Conservation (phyloP, 2,113 vertebrate species). For the Trichomycterus rosablanca region DNA sequence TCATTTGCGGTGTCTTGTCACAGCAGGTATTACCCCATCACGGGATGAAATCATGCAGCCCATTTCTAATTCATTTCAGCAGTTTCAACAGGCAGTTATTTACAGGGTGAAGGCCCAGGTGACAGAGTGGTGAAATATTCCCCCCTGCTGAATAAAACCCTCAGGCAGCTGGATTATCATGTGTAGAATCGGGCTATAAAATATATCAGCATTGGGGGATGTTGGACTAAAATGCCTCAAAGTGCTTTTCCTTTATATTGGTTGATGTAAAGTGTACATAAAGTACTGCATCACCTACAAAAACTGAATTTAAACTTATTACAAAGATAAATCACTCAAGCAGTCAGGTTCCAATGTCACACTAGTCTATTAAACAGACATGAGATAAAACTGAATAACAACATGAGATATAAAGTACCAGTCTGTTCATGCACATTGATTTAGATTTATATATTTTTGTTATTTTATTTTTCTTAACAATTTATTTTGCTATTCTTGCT, state of each 20-base stretch:
- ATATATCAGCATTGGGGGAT: conserved; percentile 27
- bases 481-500: too few relatives aligned
- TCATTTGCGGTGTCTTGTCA: conserved; percentile 38
- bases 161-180: conserved; percentile 15
- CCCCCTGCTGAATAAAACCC: conserved; percentile 1
- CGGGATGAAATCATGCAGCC: conserved; percentile 28
- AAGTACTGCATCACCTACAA: neutral
- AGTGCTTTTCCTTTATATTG: too few relatives aligned
- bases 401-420: too few relatives aligned
- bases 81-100: conserved; percentile 23
- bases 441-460: too few relatives aligned
- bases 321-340: too few relatives aligned
- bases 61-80: conserved; percentile 43
- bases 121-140: conserved; percentile 36
- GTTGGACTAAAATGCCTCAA: conserved; percentile 15
- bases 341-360: too few relatives aligned
- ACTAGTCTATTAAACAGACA: too few relatives aligned
- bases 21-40: conserved; percentile 26
- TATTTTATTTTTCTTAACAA: too few relatives aligned
- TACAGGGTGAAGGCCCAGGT: conserved; percentile 21
- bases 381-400: too few relatives aligned
- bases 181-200: conserved; percentile 29
- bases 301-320: too few relatives aligned
- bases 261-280: neutral
- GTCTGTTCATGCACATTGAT: too few relatives aligned